Evolutionary conservation across 1,140 invertebrate species (phyloP).

Genomic region (Drosophila neocordata): DNA sequence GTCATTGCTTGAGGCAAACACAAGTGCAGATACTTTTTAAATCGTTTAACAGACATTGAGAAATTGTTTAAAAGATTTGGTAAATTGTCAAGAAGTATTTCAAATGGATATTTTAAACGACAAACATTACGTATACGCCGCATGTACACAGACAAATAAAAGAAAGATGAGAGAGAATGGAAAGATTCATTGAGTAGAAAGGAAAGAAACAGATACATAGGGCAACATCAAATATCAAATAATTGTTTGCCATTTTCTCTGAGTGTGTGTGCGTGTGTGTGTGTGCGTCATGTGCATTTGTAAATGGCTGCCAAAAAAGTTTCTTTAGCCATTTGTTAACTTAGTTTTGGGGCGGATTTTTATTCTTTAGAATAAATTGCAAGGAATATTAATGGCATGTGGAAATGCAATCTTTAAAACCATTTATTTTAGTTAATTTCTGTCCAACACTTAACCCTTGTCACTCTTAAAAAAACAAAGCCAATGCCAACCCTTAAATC

Average conservation of each 20-base stretch:
- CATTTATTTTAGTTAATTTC: slow-evolving; percentile 57
- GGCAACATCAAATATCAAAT: slow-evolving; percentile 61
- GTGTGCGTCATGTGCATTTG: slow-evolving; percentile 27
- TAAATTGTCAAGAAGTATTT: slow-evolving; percentile 47
- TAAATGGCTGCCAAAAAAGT: slow-evolving; percentile 58
- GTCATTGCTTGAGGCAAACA: slow-evolving; percentile 16
- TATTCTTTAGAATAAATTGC: slow-evolving; percentile 26
- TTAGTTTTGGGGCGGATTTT: not conserved
- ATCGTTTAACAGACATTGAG: slow-evolving; percentile 30
- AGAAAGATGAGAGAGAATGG: slow-evolving; percentile 12
- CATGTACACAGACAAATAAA: slow-evolving; percentile 25
- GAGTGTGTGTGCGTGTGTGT: not conserved
- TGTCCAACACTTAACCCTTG: slow-evolving; percentile 29
- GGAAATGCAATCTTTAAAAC: slow-evolving; percentile 33
- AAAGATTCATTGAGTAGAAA: not conserved
- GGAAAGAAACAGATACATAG: not conserved
- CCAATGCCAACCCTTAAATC: not conserved
- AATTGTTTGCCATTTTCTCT: slow-evolving; percentile 58
- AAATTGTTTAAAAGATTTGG: slow-evolving; percentile 37
- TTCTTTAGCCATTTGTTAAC: slow-evolving; percentile 44
- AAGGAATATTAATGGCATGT: slow-evolving; percentile 42
- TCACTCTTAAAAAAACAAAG: slow-evolving; percentile 19
- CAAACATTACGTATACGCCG: slow-evolving; percentile 61
- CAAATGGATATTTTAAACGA: slow-evolving; percentile 17
- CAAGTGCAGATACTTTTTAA: not conserved